phyloP scores from a whole-genome alignment of 2,888 invertebrate genomes.

The Drosophila lutescens region DNA sequence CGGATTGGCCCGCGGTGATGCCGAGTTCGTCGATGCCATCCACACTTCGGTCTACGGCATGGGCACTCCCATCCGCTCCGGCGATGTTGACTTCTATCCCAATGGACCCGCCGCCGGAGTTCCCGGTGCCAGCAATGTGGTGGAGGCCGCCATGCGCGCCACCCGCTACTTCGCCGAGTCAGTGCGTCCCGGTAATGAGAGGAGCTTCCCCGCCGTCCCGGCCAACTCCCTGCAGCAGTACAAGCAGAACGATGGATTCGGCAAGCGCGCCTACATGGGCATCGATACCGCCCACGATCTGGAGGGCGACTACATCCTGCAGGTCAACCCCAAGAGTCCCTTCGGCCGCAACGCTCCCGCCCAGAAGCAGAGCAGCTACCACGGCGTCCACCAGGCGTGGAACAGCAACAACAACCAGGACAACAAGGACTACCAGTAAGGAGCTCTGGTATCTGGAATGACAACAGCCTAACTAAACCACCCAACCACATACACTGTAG shows the following conservation, averaged over 20 bases:
- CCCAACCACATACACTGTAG: constrained; percentile 19
- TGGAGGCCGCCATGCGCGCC: constrained; percentile 80
- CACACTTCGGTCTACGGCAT: constrained; percentile 80
- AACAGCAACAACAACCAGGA: constrained; percentile 22
- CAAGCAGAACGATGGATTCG: constrained; percentile 76
- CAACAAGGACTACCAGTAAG: constrained; percentile 42
- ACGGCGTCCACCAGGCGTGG: constrained; percentile 57
- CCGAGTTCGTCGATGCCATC: constrained; percentile 82
- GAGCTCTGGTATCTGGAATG: background rate
- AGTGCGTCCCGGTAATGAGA: constrained; percentile 81
- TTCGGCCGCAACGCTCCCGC: constrained; percentile 78
- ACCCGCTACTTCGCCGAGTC: constrained; percentile 82
- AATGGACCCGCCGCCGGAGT: constrained; percentile 75
- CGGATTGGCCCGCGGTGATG: constrained; percentile 82
- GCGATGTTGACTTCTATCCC: constrained; percentile 83
- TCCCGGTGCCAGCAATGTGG: constrained; percentile 78
- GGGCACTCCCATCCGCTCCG: constrained; percentile 70
- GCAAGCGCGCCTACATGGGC: constrained; percentile 82
- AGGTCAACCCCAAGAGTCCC: constrained; percentile 80
- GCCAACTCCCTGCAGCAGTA: constrained; percentile 80
- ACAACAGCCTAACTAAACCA: background rate
- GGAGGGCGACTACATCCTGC: constrained; percentile 81
- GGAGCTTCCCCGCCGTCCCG: constrained; percentile 81
- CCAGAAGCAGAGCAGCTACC: constrained; percentile 71
- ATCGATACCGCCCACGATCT: constrained; percentile 69